Evolutionary conservation across 2,888 invertebrate species (phyloP), one percentile per base, ranked within the genome.

Genomic region (Cryptus viduatorius): DNA sequence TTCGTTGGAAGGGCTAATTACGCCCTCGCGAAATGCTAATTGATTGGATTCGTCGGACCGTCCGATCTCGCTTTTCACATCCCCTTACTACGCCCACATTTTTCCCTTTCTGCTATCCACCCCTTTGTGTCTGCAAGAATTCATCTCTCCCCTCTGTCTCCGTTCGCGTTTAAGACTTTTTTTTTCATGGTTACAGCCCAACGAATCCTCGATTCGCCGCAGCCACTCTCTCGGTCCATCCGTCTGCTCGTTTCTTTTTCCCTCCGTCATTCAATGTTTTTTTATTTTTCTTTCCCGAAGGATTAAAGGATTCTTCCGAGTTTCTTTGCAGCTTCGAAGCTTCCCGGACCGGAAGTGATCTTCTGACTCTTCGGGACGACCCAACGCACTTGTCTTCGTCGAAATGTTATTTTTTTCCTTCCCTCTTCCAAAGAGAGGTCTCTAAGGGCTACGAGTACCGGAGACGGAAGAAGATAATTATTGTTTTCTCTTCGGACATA

Each of bases 1-100:
- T 76, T 77, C 31, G 61, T 56, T 71, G 69, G 24, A 44, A 72
- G 61, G 79, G 19, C 64, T 78, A 83, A 85, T 86, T 69, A 84
- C 64, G 75, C 59, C 50, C 71, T 50, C 59, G 67, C 61, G 79
- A 75, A 37, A 76, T 82, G 77, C 82, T 86, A 84, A 86, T 82
- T 84, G 84, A 84, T 84, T 82, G 82, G 50, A 84, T 84, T 84
- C 81, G 75, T 71, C 69, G 76, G 82, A 84, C 79, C 79, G 37
- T 84, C 82, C 71, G 71, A 78, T 85, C 56, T 72, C 48, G 68
- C 82, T 73, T 48, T 76, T 76, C 75, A 46, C 59, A 29, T 65
- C 48, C 75, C 44, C 46, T 5, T 24, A 56, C 56, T 19, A 10
- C 5, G 53, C 71, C 1, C 56, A 61, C 37, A 8, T 53, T 71